Evolutionary conservation across 1,140 invertebrate species (phyloP), one percentile per base, ranked within the genome.

Genomic region (Drosophila asahinai): DNA sequence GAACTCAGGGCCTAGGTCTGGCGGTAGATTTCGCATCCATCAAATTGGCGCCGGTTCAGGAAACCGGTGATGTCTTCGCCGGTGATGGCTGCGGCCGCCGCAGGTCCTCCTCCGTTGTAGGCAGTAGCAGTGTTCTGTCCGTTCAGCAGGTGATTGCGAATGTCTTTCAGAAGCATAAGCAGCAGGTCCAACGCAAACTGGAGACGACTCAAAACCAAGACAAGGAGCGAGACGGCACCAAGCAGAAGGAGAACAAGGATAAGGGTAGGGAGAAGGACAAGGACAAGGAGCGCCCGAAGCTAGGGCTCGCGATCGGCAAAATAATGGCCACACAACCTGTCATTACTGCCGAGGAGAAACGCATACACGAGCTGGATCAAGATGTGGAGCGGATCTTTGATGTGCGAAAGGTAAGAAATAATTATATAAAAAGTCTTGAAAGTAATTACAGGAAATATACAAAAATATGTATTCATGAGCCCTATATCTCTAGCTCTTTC

Each of bases 361-460:
- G 81, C 47, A 80, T 90, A 8, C 61, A 91, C 9, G 86, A 91
- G 59, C 62, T 90, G n/a, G 86, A 90, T 40, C 51, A 80, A 8
- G 77, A 82, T 51, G 82, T 90, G 3, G 76, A 86, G 57, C 65
- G 73, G 17, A 45, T 60, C 6, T 90, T 90, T 22, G 86, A 90
- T 62, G 72, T 90, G 43, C 76, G 76, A 19, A 90, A 90, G 86
- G 86, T 90, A 9, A 9, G 30, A 9, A 8, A 8, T 9, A 8
- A 9, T 33, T 33, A 8, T 30, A 30, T 6, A 30, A 30, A 30
- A 51, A 55, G 86, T 55, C 2, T 3, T 1, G 2, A 4, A 45
- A 17, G 1, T 17, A 9, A 9, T 6, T 9, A 15, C 8, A 19
- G 33, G 51, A 14, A 19, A 12, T 30, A 33, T 33, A 9, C 30